Conservation (phyloP, 2,797 vertebrate genomes). For the Psittacula derbiana region DNA sequence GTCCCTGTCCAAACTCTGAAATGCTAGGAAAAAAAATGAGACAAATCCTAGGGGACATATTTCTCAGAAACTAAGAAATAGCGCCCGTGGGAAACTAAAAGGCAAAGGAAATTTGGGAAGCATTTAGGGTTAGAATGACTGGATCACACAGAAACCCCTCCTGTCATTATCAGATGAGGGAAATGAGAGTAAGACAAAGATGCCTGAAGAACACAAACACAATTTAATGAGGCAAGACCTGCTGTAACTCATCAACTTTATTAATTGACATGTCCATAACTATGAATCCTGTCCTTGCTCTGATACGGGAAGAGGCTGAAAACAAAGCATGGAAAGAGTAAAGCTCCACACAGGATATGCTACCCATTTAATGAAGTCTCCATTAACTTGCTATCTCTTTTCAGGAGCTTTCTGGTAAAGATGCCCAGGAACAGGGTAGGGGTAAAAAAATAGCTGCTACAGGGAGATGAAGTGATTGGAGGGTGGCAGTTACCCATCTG, state of each 20-base stretch:
- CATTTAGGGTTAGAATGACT: neutral
- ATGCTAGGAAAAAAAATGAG: conserved; percentile 38
- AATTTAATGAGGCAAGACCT: neutral
- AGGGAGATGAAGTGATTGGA: neutral
- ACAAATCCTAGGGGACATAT: conserved; percentile 65
- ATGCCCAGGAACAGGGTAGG: neutral
- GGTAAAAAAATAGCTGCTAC: neutral
- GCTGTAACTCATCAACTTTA: neutral
- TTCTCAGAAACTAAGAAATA: conserved; percentile 65
- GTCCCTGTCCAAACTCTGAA: conserved; percentile 64
- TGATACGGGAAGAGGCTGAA: neutral
- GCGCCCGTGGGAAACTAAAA: conserved; percentile 51
- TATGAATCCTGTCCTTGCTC: neutral
- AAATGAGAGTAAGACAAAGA: conserved; percentile 8
- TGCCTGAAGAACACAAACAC: neutral
- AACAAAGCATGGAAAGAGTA: neutral
- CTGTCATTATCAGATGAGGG: neutral
- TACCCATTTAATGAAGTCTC: neutral
- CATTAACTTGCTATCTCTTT: neutral
- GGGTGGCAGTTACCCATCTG: neutral
- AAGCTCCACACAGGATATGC: neutral
- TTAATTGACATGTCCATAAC: neutral
- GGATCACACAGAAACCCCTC: conserved; percentile 34
- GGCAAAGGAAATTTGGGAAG: conserved; percentile 56
- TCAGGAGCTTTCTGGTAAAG: neutral